Conservation (phyloP, 2,113 vertebrate genomes). For the Lonchura striata region DNA sequence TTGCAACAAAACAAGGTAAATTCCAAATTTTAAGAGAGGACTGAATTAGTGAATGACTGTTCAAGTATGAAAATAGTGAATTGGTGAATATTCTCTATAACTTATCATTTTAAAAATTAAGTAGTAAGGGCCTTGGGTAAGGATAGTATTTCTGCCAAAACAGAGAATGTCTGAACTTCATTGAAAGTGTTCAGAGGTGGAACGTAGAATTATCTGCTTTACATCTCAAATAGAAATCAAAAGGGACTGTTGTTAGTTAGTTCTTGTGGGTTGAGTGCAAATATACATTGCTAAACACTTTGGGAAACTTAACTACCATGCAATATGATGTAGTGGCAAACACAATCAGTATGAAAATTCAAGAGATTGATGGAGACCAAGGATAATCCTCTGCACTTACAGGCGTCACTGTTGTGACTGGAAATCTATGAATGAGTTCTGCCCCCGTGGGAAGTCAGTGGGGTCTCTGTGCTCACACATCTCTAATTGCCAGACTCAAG, state of each 20-base stretch:
- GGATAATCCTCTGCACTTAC: neutral
- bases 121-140: neutral
- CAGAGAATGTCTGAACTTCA: neutral
- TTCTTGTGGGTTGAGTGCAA: neutral
- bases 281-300: neutral
- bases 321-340: neutral
- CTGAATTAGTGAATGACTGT: neutral
- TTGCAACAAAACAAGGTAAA: neutral
- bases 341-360: neutral
- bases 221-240: neutral
- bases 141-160: neutral
- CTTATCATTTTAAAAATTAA: neutral
- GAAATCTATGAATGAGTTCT: neutral
- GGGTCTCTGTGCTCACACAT: neutral
- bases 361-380: neutral
- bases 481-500: neutral
- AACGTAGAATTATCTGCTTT: neutral
- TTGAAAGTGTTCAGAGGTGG: neutral
- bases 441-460: fast-evolving
- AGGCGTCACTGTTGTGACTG: neutral
- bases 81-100: neutral
- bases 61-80: neutral
- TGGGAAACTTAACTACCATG: neutral
- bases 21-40: neutral
- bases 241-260: neutral